Percentiles rank a stretch among this genome's conserved stretches.
These are phyloP conservation scores for Papilio glaucus DNA, from an alignment of 1,140 invertebrate species.

Conservation along the genomic window DNA sequence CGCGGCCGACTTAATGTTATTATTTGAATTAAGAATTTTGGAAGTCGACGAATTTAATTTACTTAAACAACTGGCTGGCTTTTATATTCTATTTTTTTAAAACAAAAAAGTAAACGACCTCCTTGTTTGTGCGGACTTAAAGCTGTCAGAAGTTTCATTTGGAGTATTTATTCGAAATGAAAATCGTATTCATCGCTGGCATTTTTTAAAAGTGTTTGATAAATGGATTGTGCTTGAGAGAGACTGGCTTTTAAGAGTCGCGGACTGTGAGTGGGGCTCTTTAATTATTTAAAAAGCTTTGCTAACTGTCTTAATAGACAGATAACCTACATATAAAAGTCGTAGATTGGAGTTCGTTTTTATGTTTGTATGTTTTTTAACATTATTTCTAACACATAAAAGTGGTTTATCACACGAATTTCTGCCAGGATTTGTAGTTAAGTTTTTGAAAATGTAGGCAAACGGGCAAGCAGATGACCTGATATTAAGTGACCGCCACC, in stretches of 20 bases:
- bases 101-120: conserved; percentile 29
- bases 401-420: no score
- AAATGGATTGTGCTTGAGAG: conserved; percentile 31
- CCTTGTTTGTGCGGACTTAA: conserved; percentile 35
- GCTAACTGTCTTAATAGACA: conserved; percentile 22
- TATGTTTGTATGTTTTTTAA: neutral
- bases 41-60: conserved; percentile 62
- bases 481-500: no score
- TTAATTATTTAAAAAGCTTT: conserved; percentile 34
- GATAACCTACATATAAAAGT: conserved; percentile 4
- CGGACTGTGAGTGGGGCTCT: conserved; percentile 18
- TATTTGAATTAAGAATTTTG: conserved; percentile 70
- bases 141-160: conserved; percentile 37
- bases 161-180: conserved; percentile 26
- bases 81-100: conserved; percentile 39
- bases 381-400: neutral
- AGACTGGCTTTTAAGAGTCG: conserved; percentile 17
- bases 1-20: conserved; percentile 64
- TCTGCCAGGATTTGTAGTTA: no score
- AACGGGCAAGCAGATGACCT: no score
- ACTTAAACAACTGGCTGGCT: conserved; percentile 46
- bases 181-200: conserved; percentile 27
- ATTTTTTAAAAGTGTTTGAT: conserved; percentile 30
- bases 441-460: no score
- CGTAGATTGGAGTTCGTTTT: neutral